phyloP scores from a whole-genome alignment of 2,797 vertebrate species.

The Sebastes oblongus region DNA sequence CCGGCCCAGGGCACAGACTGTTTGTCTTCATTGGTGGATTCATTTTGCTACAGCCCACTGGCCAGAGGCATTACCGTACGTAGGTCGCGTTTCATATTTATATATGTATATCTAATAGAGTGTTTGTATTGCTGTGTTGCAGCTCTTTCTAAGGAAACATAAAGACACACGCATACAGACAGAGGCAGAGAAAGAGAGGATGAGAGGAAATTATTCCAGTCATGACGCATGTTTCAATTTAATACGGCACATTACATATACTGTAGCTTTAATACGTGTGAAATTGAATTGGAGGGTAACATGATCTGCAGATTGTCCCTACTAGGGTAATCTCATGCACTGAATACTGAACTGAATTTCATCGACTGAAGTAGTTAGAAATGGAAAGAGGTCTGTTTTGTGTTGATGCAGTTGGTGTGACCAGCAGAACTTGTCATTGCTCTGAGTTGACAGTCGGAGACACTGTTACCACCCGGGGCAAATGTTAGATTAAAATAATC shows the following conservation, averaged over 20 bases:
- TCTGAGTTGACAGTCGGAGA: not conserved
- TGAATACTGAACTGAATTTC: not conserved
- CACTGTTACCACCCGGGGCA: not conserved
- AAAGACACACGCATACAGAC: not conserved
- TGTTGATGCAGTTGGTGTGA: not conserved
- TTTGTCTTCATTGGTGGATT: slow-evolving; percentile 20
- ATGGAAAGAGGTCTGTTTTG: not conserved
- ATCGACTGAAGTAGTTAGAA: not conserved
- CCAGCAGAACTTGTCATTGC: not conserved
- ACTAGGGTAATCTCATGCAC: not conserved
- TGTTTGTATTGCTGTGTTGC: slow-evolving; percentile 1
- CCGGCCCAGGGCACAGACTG: slow-evolving; percentile 3
- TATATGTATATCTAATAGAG: slow-evolving; percentile 1
- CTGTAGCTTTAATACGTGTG: not conserved
- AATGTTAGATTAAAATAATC: slow-evolving; percentile 2
- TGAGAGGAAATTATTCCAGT: not conserved
- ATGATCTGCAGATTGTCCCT: not conserved
- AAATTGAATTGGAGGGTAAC: not conserved
- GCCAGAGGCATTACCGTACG: slow-evolving; percentile 12
- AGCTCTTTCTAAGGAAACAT: not conserved
- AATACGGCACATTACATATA: not conserved
- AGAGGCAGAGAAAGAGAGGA: not conserved
- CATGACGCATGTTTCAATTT: not conserved
- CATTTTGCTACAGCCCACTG: not conserved
- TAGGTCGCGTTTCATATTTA: not conserved